These are phyloP conservation scores for Ichneumoninae sp. DNA, from an alignment of 2,888 invertebrate species.

Conservation along the genomic window DNA sequence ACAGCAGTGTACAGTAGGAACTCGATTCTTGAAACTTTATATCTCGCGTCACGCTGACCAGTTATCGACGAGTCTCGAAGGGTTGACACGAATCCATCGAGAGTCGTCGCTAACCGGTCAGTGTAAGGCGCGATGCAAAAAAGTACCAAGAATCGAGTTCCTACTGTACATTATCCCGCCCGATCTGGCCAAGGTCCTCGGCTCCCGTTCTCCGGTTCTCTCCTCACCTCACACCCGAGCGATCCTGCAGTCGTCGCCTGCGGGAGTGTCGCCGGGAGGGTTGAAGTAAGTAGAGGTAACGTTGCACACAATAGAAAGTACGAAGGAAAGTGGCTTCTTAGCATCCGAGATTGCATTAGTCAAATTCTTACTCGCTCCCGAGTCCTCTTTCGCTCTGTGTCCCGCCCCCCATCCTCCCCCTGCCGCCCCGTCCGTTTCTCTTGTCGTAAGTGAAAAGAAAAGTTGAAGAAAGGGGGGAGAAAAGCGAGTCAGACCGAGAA, in stretches of 20 bases:
- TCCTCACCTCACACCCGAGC: not conserved
- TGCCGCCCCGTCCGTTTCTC: constrained; percentile 8
- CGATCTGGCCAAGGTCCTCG: constrained; percentile 3
- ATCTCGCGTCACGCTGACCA: not conserved
- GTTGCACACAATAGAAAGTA: constrained; percentile 72
- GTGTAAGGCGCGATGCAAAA: not conserved
- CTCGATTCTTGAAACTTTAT: constrained; percentile 24
- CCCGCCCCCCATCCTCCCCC: not conserved
- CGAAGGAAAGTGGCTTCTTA: constrained; percentile 78
- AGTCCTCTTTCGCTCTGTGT: constrained; percentile 39
- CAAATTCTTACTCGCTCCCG: constrained; percentile 77
- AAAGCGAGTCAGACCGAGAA: constrained; percentile 20
- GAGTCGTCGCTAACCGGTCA: not conserved
- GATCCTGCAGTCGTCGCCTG: constrained; percentile 16
- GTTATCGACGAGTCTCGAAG: not conserved
- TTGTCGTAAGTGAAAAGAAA: constrained; percentile 64
- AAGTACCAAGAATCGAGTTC: constrained; percentile 28
- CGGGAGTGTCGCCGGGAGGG: constrained; percentile 51
- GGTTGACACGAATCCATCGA: not conserved
- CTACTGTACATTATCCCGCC: constrained; percentile 36
- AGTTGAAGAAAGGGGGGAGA: constrained; percentile 53
- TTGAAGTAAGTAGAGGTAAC: constrained; percentile 72
- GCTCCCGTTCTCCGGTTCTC: constrained; percentile 18
- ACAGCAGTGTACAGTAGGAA: constrained; percentile 9
- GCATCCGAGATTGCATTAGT: constrained; percentile 81